Evolutionary conservation across 2,888 invertebrate species (phyloP).

Genomic region (Ennomos erosarius): DNA sequence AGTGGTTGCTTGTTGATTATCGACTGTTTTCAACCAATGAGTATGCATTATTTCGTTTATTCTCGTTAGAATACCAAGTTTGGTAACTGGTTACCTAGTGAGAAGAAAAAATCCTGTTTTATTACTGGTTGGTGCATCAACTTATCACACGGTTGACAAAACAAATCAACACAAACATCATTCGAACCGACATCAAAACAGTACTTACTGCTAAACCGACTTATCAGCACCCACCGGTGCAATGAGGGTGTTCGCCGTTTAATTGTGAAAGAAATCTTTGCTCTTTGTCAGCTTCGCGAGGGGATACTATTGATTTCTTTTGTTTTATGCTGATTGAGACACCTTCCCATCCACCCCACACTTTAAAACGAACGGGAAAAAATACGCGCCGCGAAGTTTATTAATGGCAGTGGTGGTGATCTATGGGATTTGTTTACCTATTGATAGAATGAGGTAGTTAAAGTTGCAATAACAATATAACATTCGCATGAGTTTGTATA

Average conservation of each 20-base stretch:
- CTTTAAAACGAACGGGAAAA: constrained; percentile 74
- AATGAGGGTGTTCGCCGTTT: constrained; percentile 74
- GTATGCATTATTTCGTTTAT: too few relatives aligned
- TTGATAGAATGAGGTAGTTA: constrained; percentile 13
- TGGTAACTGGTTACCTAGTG: too few relatives aligned
- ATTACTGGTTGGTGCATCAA: too few relatives aligned
- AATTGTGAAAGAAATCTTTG: constrained; percentile 86
- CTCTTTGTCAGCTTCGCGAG: constrained; percentile 79
- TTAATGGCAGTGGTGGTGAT: constrained; percentile 40
- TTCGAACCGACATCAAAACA: constrained; percentile 50
- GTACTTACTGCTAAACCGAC: constrained; percentile 52
- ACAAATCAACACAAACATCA: constrained; percentile 21
- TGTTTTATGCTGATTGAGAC: constrained; percentile 86
- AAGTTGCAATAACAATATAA: not conserved
- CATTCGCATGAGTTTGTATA: too few relatives aligned
- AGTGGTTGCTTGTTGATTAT: too few relatives aligned
- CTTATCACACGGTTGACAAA: not conserved
- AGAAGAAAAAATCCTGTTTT: too few relatives aligned
- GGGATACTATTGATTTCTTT: constrained; percentile 83
- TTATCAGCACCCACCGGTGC: constrained; percentile 70
- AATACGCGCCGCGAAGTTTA: constrained; percentile 51
- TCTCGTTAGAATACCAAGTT: too few relatives aligned
- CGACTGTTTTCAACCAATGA: too few relatives aligned
- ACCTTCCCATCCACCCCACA: constrained; percentile 74
- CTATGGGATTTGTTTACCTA: constrained; percentile 31